Percentiles rank a stretch among this genome's conserved stretches.
phyloP scores from a whole-genome alignment of 2,888 invertebrate species.

The Erannis defoliaria region DNA sequence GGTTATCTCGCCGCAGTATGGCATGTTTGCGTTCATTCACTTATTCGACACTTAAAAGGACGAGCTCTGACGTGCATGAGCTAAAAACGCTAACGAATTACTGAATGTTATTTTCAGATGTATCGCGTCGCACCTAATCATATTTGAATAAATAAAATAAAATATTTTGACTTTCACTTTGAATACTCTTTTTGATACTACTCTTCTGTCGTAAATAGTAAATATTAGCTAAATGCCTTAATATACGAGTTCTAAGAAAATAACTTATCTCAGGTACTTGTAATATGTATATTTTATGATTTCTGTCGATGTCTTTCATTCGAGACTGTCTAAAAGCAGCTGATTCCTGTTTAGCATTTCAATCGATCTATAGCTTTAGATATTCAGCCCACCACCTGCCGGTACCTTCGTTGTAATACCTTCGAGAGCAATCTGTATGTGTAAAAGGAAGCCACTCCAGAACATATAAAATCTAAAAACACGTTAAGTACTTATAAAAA shows the following conservation, averaged over 20 bases:
- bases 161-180: no score
- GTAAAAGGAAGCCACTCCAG: not conserved
- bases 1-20: slow-evolving; percentile 3
- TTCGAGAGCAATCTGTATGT: slow-evolving; percentile 1
- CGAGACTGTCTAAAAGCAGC: slow-evolving; percentile 4
- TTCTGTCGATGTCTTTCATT: not conserved
- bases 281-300: slow-evolving; percentile 12
- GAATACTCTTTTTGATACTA: no score
- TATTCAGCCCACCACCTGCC: slow-evolving; percentile 13
- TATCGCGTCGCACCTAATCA: not conserved
- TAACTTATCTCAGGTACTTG: not conserved
- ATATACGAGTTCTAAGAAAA: not conserved
- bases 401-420: slow-evolving; percentile 11
- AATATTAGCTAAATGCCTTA: no score
- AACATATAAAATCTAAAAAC: slow-evolving; percentile 5
- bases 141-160: no score
- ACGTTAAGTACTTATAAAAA: not conserved
- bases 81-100: slow-evolving; percentile 15
- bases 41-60: slow-evolving; percentile 17
- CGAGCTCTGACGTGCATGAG: slow-evolving; percentile 6
- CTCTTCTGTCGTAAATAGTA: no score
- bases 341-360: slow-evolving; percentile 14
- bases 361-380: slow-evolving; percentile 13
- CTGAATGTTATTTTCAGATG: slow-evolving; percentile 4
- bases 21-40: slow-evolving; percentile 14